Evolutionary conservation across 2,797 vertebrate genomes (phyloP).

Genomic region (Phalloptychus januarius): DNA sequence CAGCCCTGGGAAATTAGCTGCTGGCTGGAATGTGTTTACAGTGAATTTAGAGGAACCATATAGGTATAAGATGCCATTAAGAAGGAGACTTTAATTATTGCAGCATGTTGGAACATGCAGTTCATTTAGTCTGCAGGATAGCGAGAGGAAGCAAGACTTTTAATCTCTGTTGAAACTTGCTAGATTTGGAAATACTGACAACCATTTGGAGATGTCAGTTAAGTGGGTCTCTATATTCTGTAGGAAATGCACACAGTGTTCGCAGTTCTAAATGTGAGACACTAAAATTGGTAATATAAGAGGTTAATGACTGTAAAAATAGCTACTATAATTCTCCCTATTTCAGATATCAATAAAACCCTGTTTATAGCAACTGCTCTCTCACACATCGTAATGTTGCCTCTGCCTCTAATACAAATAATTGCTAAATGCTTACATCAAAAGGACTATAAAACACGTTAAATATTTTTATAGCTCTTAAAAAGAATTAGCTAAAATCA

Average conservation of each 20-base stretch:
- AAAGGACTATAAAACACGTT: background rate
- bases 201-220: background rate
- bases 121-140: too few relatives aligned
- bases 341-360: background rate
- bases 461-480: background rate
- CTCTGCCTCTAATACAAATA: background rate
- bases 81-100: too few relatives aligned
- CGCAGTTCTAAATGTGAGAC: background rate
- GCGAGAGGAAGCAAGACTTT: background rate
- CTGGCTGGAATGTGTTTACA: background rate
- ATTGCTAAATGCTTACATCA: background rate
- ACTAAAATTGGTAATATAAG: background rate
- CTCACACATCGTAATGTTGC: background rate
- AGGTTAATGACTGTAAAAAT: background rate
- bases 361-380: background rate
- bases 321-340: background rate
- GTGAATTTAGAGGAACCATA: too few relatives aligned
- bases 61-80: too few relatives aligned
- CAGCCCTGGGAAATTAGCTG: background rate
- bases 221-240: background rate
- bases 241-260: background rate
- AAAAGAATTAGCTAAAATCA: background rate
- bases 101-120: too few relatives aligned
- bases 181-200: background rate
- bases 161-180: background rate